These are phyloP conservation scores for Azemiops feae DNA, from an alignment of 2,113 vertebrate genomes.

Conservation along the genomic window DNA sequence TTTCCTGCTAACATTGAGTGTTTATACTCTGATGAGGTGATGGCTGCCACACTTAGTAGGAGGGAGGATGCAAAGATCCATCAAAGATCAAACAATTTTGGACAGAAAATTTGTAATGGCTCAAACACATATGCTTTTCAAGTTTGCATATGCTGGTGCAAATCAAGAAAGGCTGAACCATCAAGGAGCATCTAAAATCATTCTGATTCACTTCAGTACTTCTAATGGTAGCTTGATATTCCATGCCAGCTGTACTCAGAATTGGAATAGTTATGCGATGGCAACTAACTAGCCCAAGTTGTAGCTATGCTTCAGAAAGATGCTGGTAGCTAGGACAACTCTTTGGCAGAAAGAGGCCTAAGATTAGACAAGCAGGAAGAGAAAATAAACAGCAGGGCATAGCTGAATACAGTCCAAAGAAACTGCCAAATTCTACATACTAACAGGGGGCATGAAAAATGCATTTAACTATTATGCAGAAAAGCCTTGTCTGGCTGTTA, in stretches of 20 bases:
- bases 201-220: not conserved
- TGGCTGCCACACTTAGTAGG: not conserved
- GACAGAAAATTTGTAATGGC: no score
- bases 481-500: not conserved
- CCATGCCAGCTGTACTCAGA: not conserved
- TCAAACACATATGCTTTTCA: not conserved
- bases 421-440: not conserved
- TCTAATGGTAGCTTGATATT: not conserved
- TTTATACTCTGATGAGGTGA: not conserved
- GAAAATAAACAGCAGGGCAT: no score
- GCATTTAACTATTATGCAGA: not conserved
- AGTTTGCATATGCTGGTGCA: no score
- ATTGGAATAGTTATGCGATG: not conserved
- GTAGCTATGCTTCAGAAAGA: not conserved
- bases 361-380: not conserved
- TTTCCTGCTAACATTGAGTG: not conserved
- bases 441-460: not conserved
- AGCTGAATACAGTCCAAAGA: not conserved
- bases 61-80: not conserved
- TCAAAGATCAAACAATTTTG: not conserved
- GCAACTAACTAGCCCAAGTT: not conserved
- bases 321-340: not conserved
- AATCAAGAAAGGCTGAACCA: not conserved
- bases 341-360: not conserved
- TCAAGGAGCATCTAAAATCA: not conserved